A percentile compares a stretch with the other conserved stretches of the same genome.
These are phyloP conservation scores for Empidonax traillii DNA, from an alignment of 2,113 vertebrate species.

Conservation along the genomic window DNA sequence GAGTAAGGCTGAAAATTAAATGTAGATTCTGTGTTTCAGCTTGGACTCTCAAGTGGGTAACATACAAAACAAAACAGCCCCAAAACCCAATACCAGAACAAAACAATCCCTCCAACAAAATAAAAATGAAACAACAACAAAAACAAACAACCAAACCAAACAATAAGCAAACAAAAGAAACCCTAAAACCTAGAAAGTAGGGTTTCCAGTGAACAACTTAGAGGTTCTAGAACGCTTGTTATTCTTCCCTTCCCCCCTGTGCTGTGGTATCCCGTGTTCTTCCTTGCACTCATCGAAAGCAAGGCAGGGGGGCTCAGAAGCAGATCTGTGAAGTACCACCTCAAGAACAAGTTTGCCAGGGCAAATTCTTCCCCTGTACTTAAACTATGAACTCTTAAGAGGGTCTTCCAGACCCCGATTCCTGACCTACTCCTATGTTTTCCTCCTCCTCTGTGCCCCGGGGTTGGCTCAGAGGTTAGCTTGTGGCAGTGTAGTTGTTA, in stretches of 20 bases:
- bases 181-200: neutral
- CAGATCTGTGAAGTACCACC: neutral
- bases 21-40: neutral
- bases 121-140: neutral
- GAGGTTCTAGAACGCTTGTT: neutral
- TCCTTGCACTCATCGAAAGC: neutral
- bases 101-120: neutral
- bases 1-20: neutral
- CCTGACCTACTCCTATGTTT: accelerated
- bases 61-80: neutral
- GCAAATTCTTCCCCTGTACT: neutral
- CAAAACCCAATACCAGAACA: neutral
- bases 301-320: neutral
- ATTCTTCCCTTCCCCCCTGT: neutral
- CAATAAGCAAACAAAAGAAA: neutral
- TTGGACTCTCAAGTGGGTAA: neutral
- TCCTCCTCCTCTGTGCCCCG: neutral
- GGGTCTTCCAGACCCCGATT: accelerated
- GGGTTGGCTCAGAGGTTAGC: neutral
- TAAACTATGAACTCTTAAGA: neutral
- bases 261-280: neutral
- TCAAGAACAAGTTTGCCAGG: neutral
- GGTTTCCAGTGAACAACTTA: neutral
- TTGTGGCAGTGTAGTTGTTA: neutral
- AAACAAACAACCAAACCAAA: neutral